phyloP scores from a whole-genome alignment of 2,113 vertebrate genomes.

The Labrus mixtus region DNA sequence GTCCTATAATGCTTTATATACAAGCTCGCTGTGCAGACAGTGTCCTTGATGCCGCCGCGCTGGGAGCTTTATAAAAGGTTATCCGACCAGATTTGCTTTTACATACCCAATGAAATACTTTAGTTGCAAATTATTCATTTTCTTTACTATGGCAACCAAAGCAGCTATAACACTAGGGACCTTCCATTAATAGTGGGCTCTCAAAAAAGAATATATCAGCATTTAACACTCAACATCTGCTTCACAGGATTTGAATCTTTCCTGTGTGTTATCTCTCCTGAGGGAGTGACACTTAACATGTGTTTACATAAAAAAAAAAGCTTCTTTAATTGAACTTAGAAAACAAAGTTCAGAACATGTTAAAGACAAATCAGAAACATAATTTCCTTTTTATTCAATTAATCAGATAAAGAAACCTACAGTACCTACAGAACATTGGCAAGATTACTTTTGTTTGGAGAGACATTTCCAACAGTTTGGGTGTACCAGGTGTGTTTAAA shows the following conservation, averaged over 20 bases:
- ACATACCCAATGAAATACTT: slow-evolving; percentile 29
- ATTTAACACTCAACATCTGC: not conserved
- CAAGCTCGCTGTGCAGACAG: not conserved
- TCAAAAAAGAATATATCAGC: slow-evolving; percentile 4
- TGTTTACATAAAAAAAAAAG: not conserved
- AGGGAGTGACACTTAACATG: not conserved
- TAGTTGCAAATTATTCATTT: not conserved
- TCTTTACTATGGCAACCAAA: slow-evolving; percentile 42
- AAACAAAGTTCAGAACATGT: no score
- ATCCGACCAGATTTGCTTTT: slow-evolving; percentile 1
- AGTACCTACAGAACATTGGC: no score
- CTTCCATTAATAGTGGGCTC: not conserved
- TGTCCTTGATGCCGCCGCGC: slow-evolving; percentile 3
- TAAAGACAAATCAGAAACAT: no score
- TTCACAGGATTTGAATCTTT: not conserved
- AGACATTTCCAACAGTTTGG: no score
- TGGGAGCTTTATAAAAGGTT: not conserved
- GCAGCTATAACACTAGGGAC: not conserved
- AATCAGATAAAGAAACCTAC: no score
- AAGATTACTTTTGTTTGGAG: no score
- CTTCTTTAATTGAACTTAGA: no score
- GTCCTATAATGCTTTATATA: not conserved
- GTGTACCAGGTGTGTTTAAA: no score
- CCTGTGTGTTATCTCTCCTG: not conserved
- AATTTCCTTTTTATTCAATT: no score